Base-by-base conservation (phyloP, 1,140 invertebrate genomes). In the Campoletis sonorensis region DNA sequence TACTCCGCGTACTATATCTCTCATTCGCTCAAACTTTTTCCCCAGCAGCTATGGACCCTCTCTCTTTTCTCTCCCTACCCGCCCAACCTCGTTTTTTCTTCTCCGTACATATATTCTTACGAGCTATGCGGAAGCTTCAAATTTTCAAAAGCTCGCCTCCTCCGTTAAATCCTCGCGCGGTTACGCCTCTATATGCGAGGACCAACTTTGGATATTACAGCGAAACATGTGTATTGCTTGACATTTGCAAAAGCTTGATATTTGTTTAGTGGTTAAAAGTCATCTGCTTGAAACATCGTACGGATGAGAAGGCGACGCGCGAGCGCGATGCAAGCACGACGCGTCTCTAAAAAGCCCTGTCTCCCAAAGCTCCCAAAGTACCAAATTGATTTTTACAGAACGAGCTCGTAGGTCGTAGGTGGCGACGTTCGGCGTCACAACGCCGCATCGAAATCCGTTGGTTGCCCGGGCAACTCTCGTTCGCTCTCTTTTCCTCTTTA, bases 321-420 rank as follows among this genome's bases (percentile, higher is more conserved):
- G 8, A 45, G 5, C 2, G 7, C 40, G n/a, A n/a, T n/a, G n/a
- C 8, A 10, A 45, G 8, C 40, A 45, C 40, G 5, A 45, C 40
- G 40, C 40, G 71, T 26, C 21, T 51, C 40, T 21, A 27, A 45
- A 45, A 45, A 45, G 77, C 85, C 90, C 88, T 90, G 89, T 45
- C 8, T 45, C 40, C 40, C 40, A 45, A 45, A 45, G 2, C 40
- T 45, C 89, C 88, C 89, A 89, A 89, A 88, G 86, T 89, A 70
- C 87, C 89, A 92, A 92, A 92, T 92, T 91, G 91, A 91, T 92
- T 90, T 91, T 91, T 91, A 90, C 90, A 87, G 85, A 85, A 87
- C 83, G n/a, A n/a, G n/a, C n/a, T n/a, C n/a, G n/a, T n/a, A n/a
- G n/a, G 78, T 80, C 87, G 86, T 82, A 86, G 85, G 90, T 91